Evolutionary conservation across 2,113 vertebrate species (phyloP).

Genomic region (Polypterus bichir): DNA sequence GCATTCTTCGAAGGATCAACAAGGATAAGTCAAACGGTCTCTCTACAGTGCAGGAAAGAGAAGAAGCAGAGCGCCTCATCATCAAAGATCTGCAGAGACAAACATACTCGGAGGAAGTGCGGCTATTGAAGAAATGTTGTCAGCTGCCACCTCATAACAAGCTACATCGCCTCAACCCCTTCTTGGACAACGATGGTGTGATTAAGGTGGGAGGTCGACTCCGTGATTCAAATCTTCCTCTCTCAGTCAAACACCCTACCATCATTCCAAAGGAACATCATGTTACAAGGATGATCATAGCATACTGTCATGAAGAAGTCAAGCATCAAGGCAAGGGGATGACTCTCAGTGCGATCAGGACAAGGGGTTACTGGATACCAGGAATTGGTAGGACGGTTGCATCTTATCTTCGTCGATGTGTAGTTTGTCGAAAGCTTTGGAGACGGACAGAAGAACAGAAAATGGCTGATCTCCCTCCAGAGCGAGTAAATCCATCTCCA

Average conservation of each 20-base stretch:
- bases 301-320: no score
- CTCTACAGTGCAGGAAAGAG: constrained; percentile 1
- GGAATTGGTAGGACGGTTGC: constrained; percentile 11
- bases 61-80: neutral
- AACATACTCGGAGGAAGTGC: neutral
- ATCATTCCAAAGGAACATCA: no score
- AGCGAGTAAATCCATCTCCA: neutral
- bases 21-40: neutral
- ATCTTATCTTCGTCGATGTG: constrained; percentile 2
- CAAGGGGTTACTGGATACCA: constrained; percentile 8
- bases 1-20: neutral
- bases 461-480: constrained; percentile 9
- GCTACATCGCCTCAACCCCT: neutral
- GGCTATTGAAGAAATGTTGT: neutral
- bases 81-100: constrained; percentile 3
- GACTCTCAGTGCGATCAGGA: constrained; percentile 7
- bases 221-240: no score
- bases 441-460: constrained; percentile 5
- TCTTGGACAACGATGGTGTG: no score
- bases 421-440: constrained; percentile 5
- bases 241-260: no score
- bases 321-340: neutral
- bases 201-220: no score
- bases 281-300: no score
- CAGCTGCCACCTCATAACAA: neutral